These are phyloP conservation scores for Scaptomyza cyrtandrae DNA, from an alignment of 2,888 invertebrate genomes.

Conservation along the genomic window DNA sequence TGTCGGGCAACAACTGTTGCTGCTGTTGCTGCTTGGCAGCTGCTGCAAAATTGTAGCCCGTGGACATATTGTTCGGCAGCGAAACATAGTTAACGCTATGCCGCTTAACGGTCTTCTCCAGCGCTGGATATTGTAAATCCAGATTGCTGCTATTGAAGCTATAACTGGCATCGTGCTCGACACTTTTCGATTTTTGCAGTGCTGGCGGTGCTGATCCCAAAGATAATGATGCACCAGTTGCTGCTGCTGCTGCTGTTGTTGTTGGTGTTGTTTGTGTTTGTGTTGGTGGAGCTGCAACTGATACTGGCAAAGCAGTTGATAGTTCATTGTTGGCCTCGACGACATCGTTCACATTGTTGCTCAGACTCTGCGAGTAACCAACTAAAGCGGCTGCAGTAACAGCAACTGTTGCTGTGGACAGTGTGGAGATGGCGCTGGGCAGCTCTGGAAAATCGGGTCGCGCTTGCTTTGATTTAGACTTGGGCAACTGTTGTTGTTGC, in stretches of 20 bases:
- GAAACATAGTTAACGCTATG: slow-evolving; percentile 79
- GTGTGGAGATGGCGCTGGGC: slow-evolving; percentile 41
- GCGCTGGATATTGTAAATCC: slow-evolving; percentile 84
- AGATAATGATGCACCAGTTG: slow-evolving; percentile 10
- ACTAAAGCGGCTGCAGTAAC: slow-evolving; percentile 6
- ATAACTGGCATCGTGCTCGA: slow-evolving; percentile 81
- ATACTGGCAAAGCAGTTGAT: slow-evolving; percentile 3
- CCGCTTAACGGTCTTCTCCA: slow-evolving; percentile 84
- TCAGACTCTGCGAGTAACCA: slow-evolving; percentile 62
- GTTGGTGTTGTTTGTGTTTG: slow-evolving; percentile 24
- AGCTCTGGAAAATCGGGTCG: slow-evolving; percentile 65
- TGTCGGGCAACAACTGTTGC: slow-evolving; percentile 25
- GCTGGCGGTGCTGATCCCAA: slow-evolving; percentile 56
- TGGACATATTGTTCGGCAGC: slow-evolving; percentile 19
- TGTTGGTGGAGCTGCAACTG: slow-evolving; percentile 14
- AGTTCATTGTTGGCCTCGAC: slow-evolving; percentile 19
- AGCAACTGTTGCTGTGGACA: slow-evolving; percentile 2
- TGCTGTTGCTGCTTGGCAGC: slow-evolving; percentile 51
- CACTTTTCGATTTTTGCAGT: slow-evolving; percentile 84
- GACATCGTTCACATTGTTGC: slow-evolving; percentile 15
- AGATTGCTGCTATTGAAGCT: slow-evolving; percentile 81
- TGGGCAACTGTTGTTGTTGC: slow-evolving; percentile 24
- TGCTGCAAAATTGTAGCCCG: slow-evolving; percentile 57
- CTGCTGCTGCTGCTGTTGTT: slow-evolving; percentile 29
- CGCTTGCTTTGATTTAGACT: slow-evolving; percentile 44